Base-by-base conservation (phyloP, 1,140 invertebrate genomes). In the Chionoecetes opilio region DNA sequence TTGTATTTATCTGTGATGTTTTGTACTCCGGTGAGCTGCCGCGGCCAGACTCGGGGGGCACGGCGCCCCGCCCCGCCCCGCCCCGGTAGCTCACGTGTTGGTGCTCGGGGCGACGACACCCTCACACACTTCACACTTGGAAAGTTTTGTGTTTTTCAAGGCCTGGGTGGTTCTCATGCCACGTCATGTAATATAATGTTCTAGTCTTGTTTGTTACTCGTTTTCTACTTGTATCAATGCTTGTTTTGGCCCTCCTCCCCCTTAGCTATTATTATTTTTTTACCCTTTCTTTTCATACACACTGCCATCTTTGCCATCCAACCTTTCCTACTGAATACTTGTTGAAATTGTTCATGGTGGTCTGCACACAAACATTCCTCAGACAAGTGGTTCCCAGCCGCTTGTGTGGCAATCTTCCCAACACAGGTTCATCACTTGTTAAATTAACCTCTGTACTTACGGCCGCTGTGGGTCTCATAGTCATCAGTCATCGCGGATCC, bases 1-100 rank as follows among this genome's bases (percentile, higher is more conserved):
- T 89, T 93, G 93, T 93, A 93, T 93, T 95, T 95, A 95, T 95
- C 94, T 95, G 94, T 95, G 94, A 95, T 95, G 94, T 93, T 95
- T 92, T 95, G 94, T 95, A 95, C 94, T 92, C 91, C 93, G 94
- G 94, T 95, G 94, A 89, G 91, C 91, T 90, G 85, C 63, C 31
- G 85, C 91, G 85, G 63, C 94, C 94, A 92, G 94, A 90, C 82
- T 92, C 21, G 89, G 94, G n/a, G 82, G 94, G 91, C 94, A 31
- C 84, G 84, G 53, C 87, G 93, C 32, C 93, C 84, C 26, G 92
- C 93, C 41, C 21, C 31, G 32, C 31, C 85, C 93, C 41, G 21
- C 31, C 46, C 31, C 85, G 29, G 94, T 90, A 95, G 94, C 94
- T 95, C 94, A 95, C 32, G 94, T 92, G 94, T 95, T 95, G 94